Base-by-base conservation (phyloP, 2,113 vertebrate species). In the Vulpes ferrilata region DNA sequence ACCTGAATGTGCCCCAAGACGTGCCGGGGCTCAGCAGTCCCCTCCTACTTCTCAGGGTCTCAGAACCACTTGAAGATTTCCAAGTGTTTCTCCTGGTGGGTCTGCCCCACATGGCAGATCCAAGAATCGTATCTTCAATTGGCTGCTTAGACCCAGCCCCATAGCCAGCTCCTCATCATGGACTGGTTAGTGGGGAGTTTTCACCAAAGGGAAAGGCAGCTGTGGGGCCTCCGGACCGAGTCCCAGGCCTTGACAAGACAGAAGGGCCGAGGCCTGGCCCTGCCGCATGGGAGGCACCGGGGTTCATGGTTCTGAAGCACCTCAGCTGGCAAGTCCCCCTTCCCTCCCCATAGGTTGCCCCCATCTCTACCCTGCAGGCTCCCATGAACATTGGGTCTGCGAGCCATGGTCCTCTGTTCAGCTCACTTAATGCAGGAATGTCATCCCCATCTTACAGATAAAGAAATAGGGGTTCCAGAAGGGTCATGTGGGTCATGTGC, bases 401-500 rank as follows among this genome's bases (percentile, higher is more conserved):
- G 5, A 86, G 35, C 76, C 35, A 2, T n/a, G 4, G 23, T 17
- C 11, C 20, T 8, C 22, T 8, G 23, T 30, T 57, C 12, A 10
- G 38, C 23, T 35, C 73, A 19, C 22, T 13, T 23, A 11, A 86
- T 0, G 10, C 22, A 51, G 53, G 27, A 55, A 16, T 27, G 2
- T 9, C 5, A 25, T 11, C 23, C 43, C 64, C 16, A 7, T 0
- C n/a, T 74, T 16, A 30, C 11, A 55, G 85, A 59, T 11, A n/a
- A 74, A 64, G 35, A 23, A 60, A 35, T 78, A 32, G 51, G 59
- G 22, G 23, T 22, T 67, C n/a, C 55, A 1, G 19, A 30, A 64
- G 11, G 12, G 2, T 27, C 16, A 1, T 38, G 25, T 13, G n/a
- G 32, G 32, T 4, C 43, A 0, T 3, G 13, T 27, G 27, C 35